Conservation (phyloP, 37 sponge, comb jelly and placozoan species). For the Mnemiopsis leidyi region DNA sequence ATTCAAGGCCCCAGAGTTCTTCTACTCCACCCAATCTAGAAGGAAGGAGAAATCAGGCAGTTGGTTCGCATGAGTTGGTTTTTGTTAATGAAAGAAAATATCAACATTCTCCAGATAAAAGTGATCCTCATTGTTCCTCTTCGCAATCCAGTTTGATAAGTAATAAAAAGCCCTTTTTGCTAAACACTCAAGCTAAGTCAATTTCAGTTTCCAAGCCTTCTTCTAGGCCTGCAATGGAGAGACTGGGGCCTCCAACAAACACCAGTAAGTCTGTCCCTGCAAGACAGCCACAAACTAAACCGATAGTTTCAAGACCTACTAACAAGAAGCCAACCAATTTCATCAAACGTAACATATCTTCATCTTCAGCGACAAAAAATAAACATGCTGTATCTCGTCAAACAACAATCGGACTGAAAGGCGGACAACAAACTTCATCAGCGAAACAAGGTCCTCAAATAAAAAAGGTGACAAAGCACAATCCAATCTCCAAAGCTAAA, state of each 20-base stretch:
- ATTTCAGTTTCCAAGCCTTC: neutral
- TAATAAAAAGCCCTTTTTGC: neutral
- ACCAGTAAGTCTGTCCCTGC: neutral
- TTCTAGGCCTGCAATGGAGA: neutral
- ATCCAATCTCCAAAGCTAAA: constrained; percentile 60
- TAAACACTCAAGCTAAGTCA: neutral
- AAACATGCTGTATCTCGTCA: neutral
- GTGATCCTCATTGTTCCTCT: neutral
- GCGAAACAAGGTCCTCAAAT: neutral
- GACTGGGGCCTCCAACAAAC: neutral
- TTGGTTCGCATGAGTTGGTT: neutral
- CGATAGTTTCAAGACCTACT: neutral
- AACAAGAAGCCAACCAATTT: neutral
- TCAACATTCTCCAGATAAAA: neutral
- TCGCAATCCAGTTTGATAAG: neutral
- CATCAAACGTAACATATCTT: neutral
- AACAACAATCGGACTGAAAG: too few relatives aligned
- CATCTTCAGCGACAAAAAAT: neutral
- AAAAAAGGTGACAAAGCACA: neutral
- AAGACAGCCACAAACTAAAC: too few relatives aligned
- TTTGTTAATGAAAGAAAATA: neutral
- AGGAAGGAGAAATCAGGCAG: too few relatives aligned
- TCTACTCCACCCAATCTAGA: too few relatives aligned
- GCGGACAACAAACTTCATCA: too few relatives aligned
- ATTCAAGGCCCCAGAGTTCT: too few relatives aligned